Evolutionary conservation across 2,888 invertebrate genomes (phyloP), one percentile per base, ranked within the genome.

Genomic region (Nomada flava): DNA sequence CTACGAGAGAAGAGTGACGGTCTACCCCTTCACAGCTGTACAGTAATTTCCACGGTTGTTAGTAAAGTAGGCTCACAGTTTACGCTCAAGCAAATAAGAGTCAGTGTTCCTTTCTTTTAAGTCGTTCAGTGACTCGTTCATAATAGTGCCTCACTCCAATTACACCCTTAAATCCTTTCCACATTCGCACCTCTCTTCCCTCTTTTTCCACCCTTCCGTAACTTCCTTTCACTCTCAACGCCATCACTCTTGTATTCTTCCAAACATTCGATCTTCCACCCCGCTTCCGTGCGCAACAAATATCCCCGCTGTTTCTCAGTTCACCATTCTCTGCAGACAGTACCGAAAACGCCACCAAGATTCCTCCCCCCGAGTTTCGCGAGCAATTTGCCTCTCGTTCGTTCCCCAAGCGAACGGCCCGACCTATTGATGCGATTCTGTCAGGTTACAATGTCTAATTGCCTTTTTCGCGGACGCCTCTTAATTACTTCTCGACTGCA

Each of bases 401-500:
- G 23, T n/a, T 10, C 23, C 50, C 55, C 26, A 26, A 65, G 18
- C 79, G 11, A 23, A 13, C 15, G 5, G 13, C n/a, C 44, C 29
- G 7, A n/a, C 50, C 18, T 20, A 65, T 67, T 29, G 55, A 42
- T 44, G 59, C 64, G 23, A 67, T 68, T 52, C 55, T 68, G 44
- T 53, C 42, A 20, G n/a, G 65, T 55, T 52, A 79, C 80, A 68
- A 60, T 67, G 81, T 80, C 75, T 82, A 71, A 82, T 64, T 77
- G 73, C 60, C 77, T 76, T 67, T 60, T 74, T 69, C 85, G 42
- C 63, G 62, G 47, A 76, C 84, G 67, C 59, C 82, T 55, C 68
- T 79, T 75, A 86, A 82, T 87, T 75, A 76, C 65, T 76, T 79
- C 82, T 79, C 63, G 73, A 72, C 82, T 86, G 69, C 79, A 75